A percentile compares a stretch with the other conserved stretches of the same genome.
Evolutionary conservation across 2,888 invertebrate genomes (phyloP).

Genomic region (Trileptium ribeirensis): DNA sequence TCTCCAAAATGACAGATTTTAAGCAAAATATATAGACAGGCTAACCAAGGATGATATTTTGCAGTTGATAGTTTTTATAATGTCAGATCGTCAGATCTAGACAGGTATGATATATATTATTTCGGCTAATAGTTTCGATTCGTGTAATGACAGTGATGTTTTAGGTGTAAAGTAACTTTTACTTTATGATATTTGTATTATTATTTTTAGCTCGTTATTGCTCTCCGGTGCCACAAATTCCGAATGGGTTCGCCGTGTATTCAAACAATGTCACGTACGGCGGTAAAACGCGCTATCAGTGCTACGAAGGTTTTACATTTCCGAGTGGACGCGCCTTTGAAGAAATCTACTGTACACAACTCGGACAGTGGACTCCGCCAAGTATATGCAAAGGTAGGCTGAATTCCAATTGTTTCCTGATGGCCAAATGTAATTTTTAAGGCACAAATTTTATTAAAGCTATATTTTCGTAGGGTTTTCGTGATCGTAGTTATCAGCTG

Average conservation of each 20-base stretch:
- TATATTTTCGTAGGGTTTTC: background rate
- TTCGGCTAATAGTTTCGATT: too few species aligned
- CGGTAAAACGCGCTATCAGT: slow-evolving; percentile 87
- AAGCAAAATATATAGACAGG: too few species aligned
- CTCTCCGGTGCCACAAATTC: slow-evolving; percentile 93
- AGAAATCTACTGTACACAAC: slow-evolving; percentile 46
- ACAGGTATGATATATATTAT: too few species aligned
- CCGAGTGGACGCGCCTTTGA: slow-evolving; percentile 62
- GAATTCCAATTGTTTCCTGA: too few species aligned
- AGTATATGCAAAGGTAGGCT: slow-evolving; percentile 44
- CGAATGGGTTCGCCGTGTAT: slow-evolving; percentile 90
- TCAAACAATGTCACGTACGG: slow-evolving; percentile 89
- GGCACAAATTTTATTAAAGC: background rate
- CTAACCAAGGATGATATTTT: too few species aligned
- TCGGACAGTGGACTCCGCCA: slow-evolving; percentile 45
- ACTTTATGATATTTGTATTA: too few species aligned
- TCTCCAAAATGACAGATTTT: too few species aligned
- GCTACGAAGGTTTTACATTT: slow-evolving; percentile 90
- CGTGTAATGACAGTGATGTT: too few species aligned
- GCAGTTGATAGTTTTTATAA: too few species aligned
- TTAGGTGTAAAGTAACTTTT: too few species aligned
- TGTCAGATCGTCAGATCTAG: too few species aligned
- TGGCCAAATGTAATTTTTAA: background rate
- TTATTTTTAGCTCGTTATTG: slow-evolving; percentile 66
- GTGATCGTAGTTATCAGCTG: background rate